phyloP scores from a whole-genome alignment of 2,797 vertebrate species.

The Botia kubotai region DNA sequence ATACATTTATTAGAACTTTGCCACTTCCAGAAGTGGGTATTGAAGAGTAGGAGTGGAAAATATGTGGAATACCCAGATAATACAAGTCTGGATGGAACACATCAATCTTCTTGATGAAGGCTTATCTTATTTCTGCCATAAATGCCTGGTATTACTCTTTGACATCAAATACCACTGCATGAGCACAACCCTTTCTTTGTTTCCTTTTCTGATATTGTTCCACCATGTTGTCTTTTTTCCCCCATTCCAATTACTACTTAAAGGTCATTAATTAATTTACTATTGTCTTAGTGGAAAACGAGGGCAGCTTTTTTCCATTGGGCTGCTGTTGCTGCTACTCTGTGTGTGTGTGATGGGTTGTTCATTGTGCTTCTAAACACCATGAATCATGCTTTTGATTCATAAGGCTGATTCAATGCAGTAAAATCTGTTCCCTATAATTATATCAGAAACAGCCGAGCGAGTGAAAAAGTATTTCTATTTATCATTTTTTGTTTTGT shows the following conservation, averaged over 20 bases:
- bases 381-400: constrained; percentile 74
- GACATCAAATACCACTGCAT: constrained; percentile 58
- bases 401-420: constrained; percentile 60
- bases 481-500: constrained; percentile 45
- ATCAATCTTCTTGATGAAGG: constrained; percentile 48
- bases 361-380: constrained; percentile 63
- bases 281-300: constrained; percentile 70
- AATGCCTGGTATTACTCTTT: constrained; percentile 39
- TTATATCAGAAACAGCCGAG: constrained; percentile 70
- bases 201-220: constrained; percentile 55
- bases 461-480: constrained; percentile 39
- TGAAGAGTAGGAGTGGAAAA: constrained; percentile 4
- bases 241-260: constrained; percentile 49
- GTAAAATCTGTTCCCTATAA: constrained; percentile 62
- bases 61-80: constrained; percentile 35
- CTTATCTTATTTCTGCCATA: constrained; percentile 46
- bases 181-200: constrained; percentile 66
- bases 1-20: neutral
- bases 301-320: constrained; percentile 71
- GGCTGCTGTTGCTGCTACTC: constrained; percentile 53
- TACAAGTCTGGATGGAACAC: constrained; percentile 29
- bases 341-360: constrained; percentile 49
- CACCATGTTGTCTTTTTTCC: constrained; percentile 52
- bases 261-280: constrained; percentile 69
- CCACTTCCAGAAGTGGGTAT: neutral